Conservation (phyloP, 2,888 invertebrate species). For the Taenaris catops region DNA sequence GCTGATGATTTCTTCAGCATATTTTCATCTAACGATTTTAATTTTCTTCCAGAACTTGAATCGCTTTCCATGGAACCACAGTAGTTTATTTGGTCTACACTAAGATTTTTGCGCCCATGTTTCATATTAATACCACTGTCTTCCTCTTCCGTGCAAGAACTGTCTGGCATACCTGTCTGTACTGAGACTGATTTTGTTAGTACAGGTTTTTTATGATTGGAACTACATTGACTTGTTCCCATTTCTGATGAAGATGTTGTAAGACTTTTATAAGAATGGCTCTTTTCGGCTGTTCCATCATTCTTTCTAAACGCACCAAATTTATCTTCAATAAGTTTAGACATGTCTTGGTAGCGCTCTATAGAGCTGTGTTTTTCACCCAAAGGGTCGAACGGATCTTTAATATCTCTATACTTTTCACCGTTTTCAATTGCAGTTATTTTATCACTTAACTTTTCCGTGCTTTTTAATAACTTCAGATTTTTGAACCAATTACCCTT, state of each 20-base stretch:
- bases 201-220: conserved; percentile 69
- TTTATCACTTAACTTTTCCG: conserved; percentile 68
- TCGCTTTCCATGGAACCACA: conserved; percentile 76
- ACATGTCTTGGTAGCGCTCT: conserved; percentile 86
- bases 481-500: conserved; percentile 84
- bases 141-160: conserved; percentile 55
- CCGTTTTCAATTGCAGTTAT: conserved; percentile 56
- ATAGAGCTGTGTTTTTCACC: conserved; percentile 84
- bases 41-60: conserved; percentile 67
- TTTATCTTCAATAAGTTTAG: conserved; percentile 83
- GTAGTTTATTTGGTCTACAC: conserved; percentile 75
- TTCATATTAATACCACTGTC: conserved; percentile 67
- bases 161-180: conserved; percentile 73
- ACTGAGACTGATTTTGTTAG: conserved; percentile 74
- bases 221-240: conserved; percentile 72
- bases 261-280: conserved; percentile 72
- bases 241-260: conserved; percentile 77
- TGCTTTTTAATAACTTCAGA: conserved; percentile 73
- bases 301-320: conserved; percentile 76
- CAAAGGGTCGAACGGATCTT: conserved; percentile 79
- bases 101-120: conserved; percentile 69
- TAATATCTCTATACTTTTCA: conserved; percentile 61
- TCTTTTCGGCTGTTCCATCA: conserved; percentile 69
- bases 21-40: conserved; percentile 70
- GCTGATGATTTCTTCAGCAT: conserved; percentile 71